Conservation (phyloP, 1,140 invertebrate species). For the Agrypnia vestita region DNA sequence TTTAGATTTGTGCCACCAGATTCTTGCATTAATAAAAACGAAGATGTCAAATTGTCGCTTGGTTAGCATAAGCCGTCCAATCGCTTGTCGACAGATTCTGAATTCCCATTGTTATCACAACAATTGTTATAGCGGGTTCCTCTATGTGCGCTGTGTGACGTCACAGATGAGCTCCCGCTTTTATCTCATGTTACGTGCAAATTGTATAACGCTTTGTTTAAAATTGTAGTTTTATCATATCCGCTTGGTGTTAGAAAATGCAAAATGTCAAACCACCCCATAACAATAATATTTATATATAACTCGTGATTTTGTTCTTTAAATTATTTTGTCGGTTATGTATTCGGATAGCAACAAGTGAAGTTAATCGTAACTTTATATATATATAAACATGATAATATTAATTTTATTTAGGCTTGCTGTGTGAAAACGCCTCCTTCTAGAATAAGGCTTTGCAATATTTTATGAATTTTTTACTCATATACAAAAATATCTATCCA, state of each 20-base stretch:
- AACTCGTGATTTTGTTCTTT: not conserved
- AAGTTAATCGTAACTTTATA: slow-evolving; percentile 18
- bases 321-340: not conserved
- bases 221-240: not conserved
- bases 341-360: slow-evolving; percentile 10
- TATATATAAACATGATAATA: not conserved
- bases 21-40: no score
- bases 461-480: slow-evolving; percentile 12
- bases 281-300: not conserved
- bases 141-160: no score
- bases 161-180: no score
- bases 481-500: not conserved
- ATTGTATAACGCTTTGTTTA: not conserved
- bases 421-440: slow-evolving; percentile 20
- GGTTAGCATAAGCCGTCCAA: no score
- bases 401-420: slow-evolving; percentile 22
- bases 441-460: slow-evolving; percentile 36
- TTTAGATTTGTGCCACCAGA: no score
- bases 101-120: no score
- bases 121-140: no score
- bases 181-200: not conserved
- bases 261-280: not conserved
- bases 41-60: no score
- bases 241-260: not conserved
- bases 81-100: no score